Evolutionary conservation across 2,888 invertebrate species (phyloP), one percentile per base, ranked within the genome.

Genomic region (Stomorhina lunata): DNA sequence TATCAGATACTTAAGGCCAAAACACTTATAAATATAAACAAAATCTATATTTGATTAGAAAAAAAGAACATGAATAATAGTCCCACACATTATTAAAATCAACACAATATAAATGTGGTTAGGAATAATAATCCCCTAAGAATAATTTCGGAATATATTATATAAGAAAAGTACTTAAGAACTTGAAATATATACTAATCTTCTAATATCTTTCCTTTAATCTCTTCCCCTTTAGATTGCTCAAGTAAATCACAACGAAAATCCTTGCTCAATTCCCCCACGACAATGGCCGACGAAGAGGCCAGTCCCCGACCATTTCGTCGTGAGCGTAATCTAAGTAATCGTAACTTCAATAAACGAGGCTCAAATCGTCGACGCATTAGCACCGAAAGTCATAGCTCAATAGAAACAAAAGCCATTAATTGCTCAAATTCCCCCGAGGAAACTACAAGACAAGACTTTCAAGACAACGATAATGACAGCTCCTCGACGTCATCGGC

Each of bases 261-360:
- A 45, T 10, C 4, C 32, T 68, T 40, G 50, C 45, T 45, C 45
- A 61, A 69, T n/a, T 10, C 20, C 37, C 9, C 7, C 4, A 15
- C 15, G 37, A 73, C 10, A 43, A 89, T 90, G 89, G 87, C 84
- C 66, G 89, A 89, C 80, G 87, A 88, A 76, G 87, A 87, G 50
- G 0, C 43, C 32, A 89, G 89, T 72, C 89, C 89, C 68, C 78
- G 87, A 85, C 88, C 88, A 32, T 89, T 89, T 84, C 89, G 89
- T 1, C 86, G 89, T 68, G 89, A 89, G 77, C 89, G 89, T 53
- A 89, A 89, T 81, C 85, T 89, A 50, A 89, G 89, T 65, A 90
- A 89, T 85, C 88, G 89, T 10, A 89, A 89, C 81, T 89, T 89
- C 34, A 84, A 87, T 66, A 88, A 88, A 22, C 87, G 88, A 27